A percentile compares a stretch with the other conserved stretches of the same genome.
Conservation (phyloP, 2,888 invertebrate genomes). For the Scrobipalpa costella region DNA sequence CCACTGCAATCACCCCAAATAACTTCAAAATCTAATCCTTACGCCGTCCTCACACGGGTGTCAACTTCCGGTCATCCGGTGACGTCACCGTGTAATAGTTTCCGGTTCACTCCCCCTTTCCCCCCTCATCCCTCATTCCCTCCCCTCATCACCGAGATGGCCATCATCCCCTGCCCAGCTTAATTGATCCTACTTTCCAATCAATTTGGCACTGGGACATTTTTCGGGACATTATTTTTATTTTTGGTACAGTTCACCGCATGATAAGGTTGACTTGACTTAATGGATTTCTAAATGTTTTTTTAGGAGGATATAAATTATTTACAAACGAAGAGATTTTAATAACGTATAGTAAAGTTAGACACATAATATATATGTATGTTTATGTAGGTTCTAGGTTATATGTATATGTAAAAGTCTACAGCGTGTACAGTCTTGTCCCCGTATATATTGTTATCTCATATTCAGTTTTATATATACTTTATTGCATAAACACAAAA, state of each 20-base stretch:
- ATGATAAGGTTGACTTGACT: background rate
- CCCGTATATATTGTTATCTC: too few relatives aligned
- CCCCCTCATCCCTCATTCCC: constrained; percentile 37
- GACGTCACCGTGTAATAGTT: constrained; percentile 52
- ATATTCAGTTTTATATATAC: too few relatives aligned
- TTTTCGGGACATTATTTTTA: constrained; percentile 32
- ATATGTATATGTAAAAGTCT: too few relatives aligned
- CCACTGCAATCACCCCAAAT: constrained; percentile 1
- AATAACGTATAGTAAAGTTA: too few relatives aligned
- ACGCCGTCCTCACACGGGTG: constrained; percentile 21
- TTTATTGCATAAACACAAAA: too few relatives aligned
- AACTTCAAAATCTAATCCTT: constrained; percentile 20
- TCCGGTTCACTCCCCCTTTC: constrained; percentile 58
- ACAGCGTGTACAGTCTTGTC: too few relatives aligned
- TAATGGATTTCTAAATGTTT: background rate
- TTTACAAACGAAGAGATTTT: too few relatives aligned
- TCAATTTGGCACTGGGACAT: constrained; percentile 45
- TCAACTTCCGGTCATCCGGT: constrained; percentile 32
- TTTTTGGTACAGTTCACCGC: background rate
- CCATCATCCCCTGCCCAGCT: constrained; percentile 50
- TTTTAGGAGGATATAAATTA: too few relatives aligned
- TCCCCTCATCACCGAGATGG: constrained; percentile 35
- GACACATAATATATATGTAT: too few relatives aligned
- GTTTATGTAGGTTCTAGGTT: too few relatives aligned
- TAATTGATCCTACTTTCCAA: constrained; percentile 58